Base-by-base conservation (phyloP, 2,113 vertebrate species). In the Epinephelus moara region DNA sequence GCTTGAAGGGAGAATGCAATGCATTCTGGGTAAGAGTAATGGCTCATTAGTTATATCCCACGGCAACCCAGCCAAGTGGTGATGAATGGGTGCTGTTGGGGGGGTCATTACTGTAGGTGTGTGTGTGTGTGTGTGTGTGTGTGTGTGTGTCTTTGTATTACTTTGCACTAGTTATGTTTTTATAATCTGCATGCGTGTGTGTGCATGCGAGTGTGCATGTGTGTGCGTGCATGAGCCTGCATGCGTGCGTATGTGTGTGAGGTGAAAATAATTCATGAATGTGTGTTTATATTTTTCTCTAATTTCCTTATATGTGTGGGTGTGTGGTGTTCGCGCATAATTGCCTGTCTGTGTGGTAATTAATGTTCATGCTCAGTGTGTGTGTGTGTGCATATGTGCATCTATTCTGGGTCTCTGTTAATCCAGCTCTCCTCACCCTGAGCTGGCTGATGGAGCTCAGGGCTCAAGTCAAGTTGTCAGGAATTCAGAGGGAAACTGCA, bases 1-100 rank as follows among this genome's bases (percentile, higher is more conserved):
- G 80, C 61, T 75, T 53, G 27, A 66, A 82, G 47, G 64, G 40
- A 63, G 49, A 33, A 52, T 50, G 80, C 84, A 81, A 62, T 82
- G 87, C 57, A 92, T 87, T 87, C 37, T 90, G 90, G 92, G 91
- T 79, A 85, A 61, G 67, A 60, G 55, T 60, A 67, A 78, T 64
- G 86, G 70, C 74, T 93, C 83, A 90, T 90, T 90, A 85, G 59
- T 70, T 82, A 23, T 74, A 10, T 82, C 85, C 82, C 62, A 67
- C 13, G 10, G 86, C 76, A 61, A 37, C 71, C 30, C 13, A 57
- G 73, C 52, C 70, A 53, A 75, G 67, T 52, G 37, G 45, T 91
- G 91, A 92, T 90, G 69, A 89, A 91, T 91, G 84, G 49, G 19
- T n/a, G 27, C 63, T 53, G 64, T 66, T 40, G 47, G 40, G 30